phyloP scores from a whole-genome alignment of 2,888 invertebrate species.

The Vanessa cardui region DNA sequence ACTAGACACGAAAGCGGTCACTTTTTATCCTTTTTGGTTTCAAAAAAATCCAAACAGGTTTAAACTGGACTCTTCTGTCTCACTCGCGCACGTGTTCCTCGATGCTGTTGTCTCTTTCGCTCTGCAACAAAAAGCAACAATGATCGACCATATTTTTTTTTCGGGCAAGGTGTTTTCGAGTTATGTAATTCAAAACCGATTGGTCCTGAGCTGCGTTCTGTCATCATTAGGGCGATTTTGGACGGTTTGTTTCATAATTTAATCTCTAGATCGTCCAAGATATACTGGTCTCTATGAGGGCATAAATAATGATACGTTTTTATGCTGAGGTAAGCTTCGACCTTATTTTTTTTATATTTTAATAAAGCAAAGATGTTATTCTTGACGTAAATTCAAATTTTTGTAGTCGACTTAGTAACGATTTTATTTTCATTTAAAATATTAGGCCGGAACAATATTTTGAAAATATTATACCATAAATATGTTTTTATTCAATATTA shows the following conservation, averaged over 20 bases:
- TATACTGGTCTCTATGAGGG: background rate
- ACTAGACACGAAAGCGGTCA: constrained; percentile 63
- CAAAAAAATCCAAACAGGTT: constrained; percentile 57
- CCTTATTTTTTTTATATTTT: background rate
- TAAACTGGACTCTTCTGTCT: constrained; percentile 59
- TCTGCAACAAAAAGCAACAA: constrained; percentile 73
- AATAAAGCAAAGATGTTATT: background rate
- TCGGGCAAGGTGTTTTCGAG: constrained; percentile 52
- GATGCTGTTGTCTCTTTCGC: constrained; percentile 52
- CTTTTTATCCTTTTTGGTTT: constrained; percentile 50
- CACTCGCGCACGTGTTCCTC: constrained; percentile 47
- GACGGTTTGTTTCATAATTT: background rate
- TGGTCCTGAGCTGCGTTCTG: constrained; percentile 17
- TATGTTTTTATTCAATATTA: too few species aligned
- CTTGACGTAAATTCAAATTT: background rate
- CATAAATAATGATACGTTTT: background rate
- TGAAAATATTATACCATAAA: too few species aligned
- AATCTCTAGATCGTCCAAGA: background rate
- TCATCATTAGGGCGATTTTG: background rate
- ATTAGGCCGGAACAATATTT: too few species aligned
- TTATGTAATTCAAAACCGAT: constrained; percentile 51
- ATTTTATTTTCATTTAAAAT: constrained; percentile 1
- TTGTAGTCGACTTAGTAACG: background rate
- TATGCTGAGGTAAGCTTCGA: background rate
- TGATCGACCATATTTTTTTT: constrained; percentile 48